Base-by-base conservation (phyloP, 2,888 invertebrate species). In the Phengaris alcon region DNA sequence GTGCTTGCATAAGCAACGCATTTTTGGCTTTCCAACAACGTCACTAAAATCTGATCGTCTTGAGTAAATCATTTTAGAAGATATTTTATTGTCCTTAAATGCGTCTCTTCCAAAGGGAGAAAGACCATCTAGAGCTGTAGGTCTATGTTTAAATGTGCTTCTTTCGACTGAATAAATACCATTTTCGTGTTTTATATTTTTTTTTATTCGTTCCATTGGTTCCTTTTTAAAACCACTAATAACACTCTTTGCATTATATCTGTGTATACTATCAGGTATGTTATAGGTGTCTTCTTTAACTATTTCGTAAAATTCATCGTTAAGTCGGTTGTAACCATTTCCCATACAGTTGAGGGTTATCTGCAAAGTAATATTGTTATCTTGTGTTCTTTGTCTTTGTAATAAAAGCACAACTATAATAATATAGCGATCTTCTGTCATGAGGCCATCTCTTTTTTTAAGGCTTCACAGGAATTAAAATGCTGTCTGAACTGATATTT, bases 341-440 rank as follows among this genome's bases (percentile, higher is more conserved):
- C 85, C 88, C 57, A 91, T 87, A 12, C 81, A 79, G 22, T 81
- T 80, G 46, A 91, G 80, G 12, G 87, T 85, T 54, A 86, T 82
- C 91, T 91, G 84, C 55, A 86, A 86, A 74, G 46, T 15, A 69
- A 52, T 35, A 73, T 68, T 44, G 68, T 46, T 57, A 52, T 77
- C 6, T 54, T 46, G 54, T 68, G 1, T 55, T 10, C 9, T 59
- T 59, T 22, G 5, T 22, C 4, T 10, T 59, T 8, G n/a, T 57
- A 57, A 15, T 57, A 57, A 15, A 7, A 13, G 7, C 57, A 57
- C 15, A 3, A 57, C 3, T 8, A 6, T 57, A n/a, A 15, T 57
- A 15, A 57, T 7, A 3, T 57, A n/a, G n/a, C n/a, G 57, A 2
- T 57, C n/a, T 15, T 57, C 15, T 15, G 22, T 22, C 22, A 15